Evolutionary conservation across 2,888 invertebrate species (phyloP), one percentile per base, ranked within the genome.

Genomic region (Periphyllus acericola): DNA sequence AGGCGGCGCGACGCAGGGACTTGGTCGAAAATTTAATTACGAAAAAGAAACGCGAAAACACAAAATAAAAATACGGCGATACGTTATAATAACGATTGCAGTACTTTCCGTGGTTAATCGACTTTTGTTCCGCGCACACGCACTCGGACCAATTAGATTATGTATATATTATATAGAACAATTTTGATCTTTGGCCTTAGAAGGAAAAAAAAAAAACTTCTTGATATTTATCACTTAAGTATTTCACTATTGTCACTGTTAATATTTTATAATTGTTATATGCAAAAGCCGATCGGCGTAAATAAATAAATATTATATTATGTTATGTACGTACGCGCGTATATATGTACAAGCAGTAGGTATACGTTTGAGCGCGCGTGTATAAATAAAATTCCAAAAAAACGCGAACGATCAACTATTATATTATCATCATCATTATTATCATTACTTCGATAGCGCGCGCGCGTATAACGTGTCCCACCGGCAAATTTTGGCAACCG

Each of bases 401-500:
- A 60, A 60, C 60, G 60, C 9, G 60, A 25, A 60, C 25, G 21
- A n/a, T n/a, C n/a, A n/a, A n/a, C n/a, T n/a, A n/a, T n/a, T n/a
- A n/a, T n/a, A 60, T 60, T 21, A 60, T 60, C 21, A 60, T 60
- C 1, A 60, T 60, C 21, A 60, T 60, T 21, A 60, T 60, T 60
- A 60, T 60, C 21, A 60, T 21, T 55, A 21, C 19, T 21, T 19
- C 21, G 60, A 25, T 60, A 60, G 71, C 17, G 32, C 32, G 71
- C 14, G 29, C 9, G 68, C 14, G 71, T 71, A 14, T 11, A 46
- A 46, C 46, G 68, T 29, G 75, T 40, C 32, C 60, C 32, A 19
- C 17, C 32, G 25, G 68, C n/a, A 60, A 66, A 68, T 60, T 32
- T 85, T 85, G 84, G 84, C 84, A 84, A 46, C 66, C 36, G 11